phyloP scores from a whole-genome alignment of 2,888 invertebrate genomes.

The Chymomyza fuscimana region DNA sequence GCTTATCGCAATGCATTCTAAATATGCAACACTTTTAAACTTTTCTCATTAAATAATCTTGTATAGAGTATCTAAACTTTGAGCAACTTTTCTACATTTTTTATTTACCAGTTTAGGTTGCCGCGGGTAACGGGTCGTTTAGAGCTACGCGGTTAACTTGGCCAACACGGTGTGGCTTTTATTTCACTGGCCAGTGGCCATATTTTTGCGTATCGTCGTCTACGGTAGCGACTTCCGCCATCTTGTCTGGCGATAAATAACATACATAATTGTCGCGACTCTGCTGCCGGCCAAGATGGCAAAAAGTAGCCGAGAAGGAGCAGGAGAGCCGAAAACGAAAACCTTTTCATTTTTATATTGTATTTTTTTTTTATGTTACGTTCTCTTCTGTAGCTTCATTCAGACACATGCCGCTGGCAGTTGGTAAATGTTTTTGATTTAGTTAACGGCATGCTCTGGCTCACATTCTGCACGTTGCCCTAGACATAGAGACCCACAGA shows the following conservation, averaged over 20 bases:
- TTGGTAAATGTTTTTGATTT: slow-evolving; percentile 61
- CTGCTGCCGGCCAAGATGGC: not conserved
- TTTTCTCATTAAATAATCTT: too few species aligned
- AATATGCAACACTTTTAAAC: too few species aligned
- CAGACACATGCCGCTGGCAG: slow-evolving; percentile 49
- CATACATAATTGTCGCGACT: slow-evolving; percentile 50
- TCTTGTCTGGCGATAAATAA: slow-evolving; percentile 53
- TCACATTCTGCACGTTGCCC: slow-evolving; percentile 14
- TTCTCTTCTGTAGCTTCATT: not conserved
- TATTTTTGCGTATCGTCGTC: slow-evolving; percentile 25
- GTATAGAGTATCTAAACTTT: too few species aligned
- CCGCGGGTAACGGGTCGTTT: not conserved
- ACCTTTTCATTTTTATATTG: not conserved
- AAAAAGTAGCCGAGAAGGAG: slow-evolving; percentile 13
- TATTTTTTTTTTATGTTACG: not conserved
- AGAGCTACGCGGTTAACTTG: not conserved
- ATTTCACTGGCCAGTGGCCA: not conserved
- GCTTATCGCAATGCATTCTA: too few species aligned
- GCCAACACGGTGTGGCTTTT: slow-evolving; percentile 13
- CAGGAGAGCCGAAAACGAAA: slow-evolving; percentile 1
- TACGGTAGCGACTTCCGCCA: not conserved
- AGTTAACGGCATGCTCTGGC: slow-evolving; percentile 40
- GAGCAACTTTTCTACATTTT: not conserved
- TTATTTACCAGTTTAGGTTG: not conserved
- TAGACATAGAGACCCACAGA: not conserved